Evolutionary conservation across 1,140 invertebrate genomes (phyloP), one percentile per base, ranked within the genome.

Genomic region (Elymnias hypermnestra): DNA sequence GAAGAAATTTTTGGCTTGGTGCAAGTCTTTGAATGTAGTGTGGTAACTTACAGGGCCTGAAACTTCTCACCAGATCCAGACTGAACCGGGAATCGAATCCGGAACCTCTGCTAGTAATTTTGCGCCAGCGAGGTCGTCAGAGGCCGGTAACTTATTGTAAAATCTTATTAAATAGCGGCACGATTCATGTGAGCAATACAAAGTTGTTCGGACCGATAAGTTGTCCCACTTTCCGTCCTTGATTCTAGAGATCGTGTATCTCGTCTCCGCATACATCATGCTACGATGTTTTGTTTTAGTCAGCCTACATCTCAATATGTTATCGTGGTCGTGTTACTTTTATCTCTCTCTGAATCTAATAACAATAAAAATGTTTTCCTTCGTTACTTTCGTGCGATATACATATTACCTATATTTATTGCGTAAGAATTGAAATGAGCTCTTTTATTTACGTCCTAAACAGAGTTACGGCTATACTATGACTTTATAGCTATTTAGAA

Each of bases 191-290:
- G 39, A 38, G 29, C 44, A 56, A 54, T 63, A 53, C 45, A 55
- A 50, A 51, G 57, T 47, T 28, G 50, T 57, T 61, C 26, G 35
- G 47, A 50, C 29, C 46, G 58, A 61, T 61, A 61, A 47, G 29
- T 55, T 47, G 59, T 49, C 53, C 59, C 45, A 62, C 55, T 62
- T 62, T 58, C 55, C 55, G 39, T 28, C 40, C 44, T 44, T 39
- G 49, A 50, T 42, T 52, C 10, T 35, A n/a, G 46, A 54, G 59
- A 58, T 62, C 55, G 47, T 33, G 39, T 57, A 62, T 62, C 58
- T 62, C 26, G 31, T 43, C 40, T 50, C 43, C 53, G 54, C 43
- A 62, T 57, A 57, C 58, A 62, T 62, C 55, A 54, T 55, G 45
- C 39, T 46, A 40, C 15, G 51, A 43, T 49, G 48, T 52, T 56